phyloP scores from a whole-genome alignment of 2,888 invertebrate genomes.

The Zele albiditarsus region DNA sequence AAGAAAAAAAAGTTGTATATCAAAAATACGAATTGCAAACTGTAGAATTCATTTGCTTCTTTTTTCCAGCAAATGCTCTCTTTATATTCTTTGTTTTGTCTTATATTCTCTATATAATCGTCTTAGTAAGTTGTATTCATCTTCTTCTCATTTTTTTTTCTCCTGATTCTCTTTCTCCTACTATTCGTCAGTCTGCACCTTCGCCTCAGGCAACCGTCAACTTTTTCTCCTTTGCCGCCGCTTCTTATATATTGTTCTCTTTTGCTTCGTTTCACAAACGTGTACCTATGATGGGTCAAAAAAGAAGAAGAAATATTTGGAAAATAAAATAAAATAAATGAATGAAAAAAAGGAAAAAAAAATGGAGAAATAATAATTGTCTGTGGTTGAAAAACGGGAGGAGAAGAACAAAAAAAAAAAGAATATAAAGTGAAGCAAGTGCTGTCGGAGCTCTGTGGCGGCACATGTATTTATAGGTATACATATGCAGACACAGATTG shows the following conservation, averaged over 20 bases:
- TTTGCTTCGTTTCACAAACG: not conserved
- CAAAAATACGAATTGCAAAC: not conserved
- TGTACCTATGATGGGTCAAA: not conserved
- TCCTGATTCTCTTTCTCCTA: not conserved
- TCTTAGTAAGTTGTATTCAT: not conserved
- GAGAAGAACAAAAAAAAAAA: not conserved
- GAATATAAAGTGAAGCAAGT: not conserved
- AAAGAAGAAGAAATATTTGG: not conserved
- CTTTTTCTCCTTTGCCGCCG: slow-evolving; percentile 18
- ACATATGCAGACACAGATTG: not conserved
- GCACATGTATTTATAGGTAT: not conserved
- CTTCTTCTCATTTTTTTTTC: not conserved
- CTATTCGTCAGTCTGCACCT: slow-evolving; percentile 11
- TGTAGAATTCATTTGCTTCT: not conserved
- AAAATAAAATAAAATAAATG: not conserved
- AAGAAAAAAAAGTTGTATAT: not conserved
- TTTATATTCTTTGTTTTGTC: not conserved
- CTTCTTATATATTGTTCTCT: slow-evolving; percentile 2
- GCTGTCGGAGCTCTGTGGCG: not conserved
- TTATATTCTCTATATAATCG: not conserved
- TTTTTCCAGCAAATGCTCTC: not conserved
- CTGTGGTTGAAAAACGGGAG: slow-evolving; percentile 2
- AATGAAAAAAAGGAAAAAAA: slow-evolving; percentile 1
- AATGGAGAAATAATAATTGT: slow-evolving; percentile 11
- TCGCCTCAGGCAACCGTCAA: slow-evolving; percentile 18